phyloP scores from a whole-genome alignment of 2,797 vertebrate genomes.

The Cichlasoma orientale region DNA sequence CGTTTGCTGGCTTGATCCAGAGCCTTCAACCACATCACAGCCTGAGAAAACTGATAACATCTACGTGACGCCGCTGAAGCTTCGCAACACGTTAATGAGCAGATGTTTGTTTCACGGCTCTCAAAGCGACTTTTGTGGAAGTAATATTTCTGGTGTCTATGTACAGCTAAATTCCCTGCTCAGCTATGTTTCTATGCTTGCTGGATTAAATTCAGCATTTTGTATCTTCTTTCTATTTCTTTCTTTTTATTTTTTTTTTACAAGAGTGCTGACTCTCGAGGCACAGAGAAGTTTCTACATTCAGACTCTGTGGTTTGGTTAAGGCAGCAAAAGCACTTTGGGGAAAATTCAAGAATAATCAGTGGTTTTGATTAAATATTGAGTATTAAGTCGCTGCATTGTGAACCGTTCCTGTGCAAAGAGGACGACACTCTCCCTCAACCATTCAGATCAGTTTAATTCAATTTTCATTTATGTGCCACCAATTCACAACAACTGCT shows the following conservation, averaged over 20 bases:
- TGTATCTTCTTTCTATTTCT: background rate
- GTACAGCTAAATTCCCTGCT: background rate
- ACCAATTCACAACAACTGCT: background rate
- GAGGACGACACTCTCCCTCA: background rate
- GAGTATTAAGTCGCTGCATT: background rate
- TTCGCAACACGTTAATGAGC: background rate
- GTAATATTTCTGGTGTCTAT: background rate
- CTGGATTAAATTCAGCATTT: background rate
- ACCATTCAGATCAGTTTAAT: background rate
- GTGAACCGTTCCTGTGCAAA: fast-evolving
- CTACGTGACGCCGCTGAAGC: background rate
- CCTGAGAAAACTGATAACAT: background rate
- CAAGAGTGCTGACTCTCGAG: background rate
- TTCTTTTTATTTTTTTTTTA: no score
- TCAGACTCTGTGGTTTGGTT: background rate
- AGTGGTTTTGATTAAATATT: background rate
- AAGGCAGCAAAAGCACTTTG: background rate
- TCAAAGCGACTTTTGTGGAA: background rate
- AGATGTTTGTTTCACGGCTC: background rate
- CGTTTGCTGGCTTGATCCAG: background rate
- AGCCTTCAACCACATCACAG: background rate
- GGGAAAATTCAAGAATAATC: background rate
- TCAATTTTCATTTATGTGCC: background rate
- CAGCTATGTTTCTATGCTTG: background rate
- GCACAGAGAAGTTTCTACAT: background rate